Evolutionary conservation across 2,797 vertebrate species (phyloP), one percentile per base, ranked within the genome.

Genomic region (Neopelma chrysocephalum): DNA sequence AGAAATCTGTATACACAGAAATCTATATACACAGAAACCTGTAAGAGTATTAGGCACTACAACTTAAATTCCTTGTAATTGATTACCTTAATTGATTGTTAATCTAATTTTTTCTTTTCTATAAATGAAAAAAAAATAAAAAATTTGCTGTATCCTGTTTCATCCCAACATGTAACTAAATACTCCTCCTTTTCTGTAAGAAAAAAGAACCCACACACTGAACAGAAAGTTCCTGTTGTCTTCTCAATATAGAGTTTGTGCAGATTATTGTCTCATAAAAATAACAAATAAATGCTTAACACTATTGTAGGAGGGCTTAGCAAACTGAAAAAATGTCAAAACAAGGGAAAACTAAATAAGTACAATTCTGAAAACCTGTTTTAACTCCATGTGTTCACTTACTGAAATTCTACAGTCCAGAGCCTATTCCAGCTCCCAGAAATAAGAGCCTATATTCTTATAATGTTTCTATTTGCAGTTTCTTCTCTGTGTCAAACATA

Each of bases 11-110:
- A n/a, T n/a, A n/a, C n/a, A n/a, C n/a, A n/a, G n/a, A n/a, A n/a
- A n/a, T n/a, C n/a, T n/a, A n/a, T n/a, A 69, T 5, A 42, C 15
- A 61, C 9, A 40, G 17, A 62, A 78, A 34, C 20, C n/a, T 62
- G 13, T 29, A 25, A 79, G 54, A 57, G 11, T 54, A 80, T 40
- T 58, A 60, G 43, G 23, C 5, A 45, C 13, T 2, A 1, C 3
- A 66, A 25, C 6, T 27, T 51, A 12, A 56, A 60, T 71, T 75
- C 9, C 3, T 61, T 86, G 66, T 32, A 72, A 65, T 5, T 31
- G 13, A 36, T 40, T 82, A 57, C 8, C 38, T 45, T 1, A 45
- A n/a, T 21, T 3, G 2, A n/a, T 21, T 1, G 0, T 23, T 65
- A 54, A 66, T 29, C 2, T 26, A n/a, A 3, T 53, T 81, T 58